phyloP scores from a whole-genome alignment of 1,140 invertebrate genomes.

The Drosophila quadrilineata region DNA sequence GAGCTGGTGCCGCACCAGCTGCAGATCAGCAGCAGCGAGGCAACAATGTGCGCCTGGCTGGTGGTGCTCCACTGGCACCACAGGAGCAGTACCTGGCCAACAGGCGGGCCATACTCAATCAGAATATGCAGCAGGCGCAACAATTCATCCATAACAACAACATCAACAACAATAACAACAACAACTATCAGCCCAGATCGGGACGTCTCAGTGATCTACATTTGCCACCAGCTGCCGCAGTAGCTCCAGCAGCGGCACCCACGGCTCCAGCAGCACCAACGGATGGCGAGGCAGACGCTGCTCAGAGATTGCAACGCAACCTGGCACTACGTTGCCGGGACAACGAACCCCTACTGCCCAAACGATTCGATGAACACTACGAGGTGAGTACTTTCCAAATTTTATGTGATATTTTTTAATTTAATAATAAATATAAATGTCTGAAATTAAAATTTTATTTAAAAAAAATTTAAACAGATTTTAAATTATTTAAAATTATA shows the following conservation, averaged over 20 bases:
- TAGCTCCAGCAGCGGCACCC: constrained; percentile 17
- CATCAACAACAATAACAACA: constrained; percentile 62
- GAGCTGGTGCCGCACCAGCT: constrained; percentile 29
- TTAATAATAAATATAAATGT: too few species aligned
- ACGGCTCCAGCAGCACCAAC: constrained; percentile 26
- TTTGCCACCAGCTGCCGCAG: constrained; percentile 35
- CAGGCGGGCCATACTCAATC: constrained; percentile 68
- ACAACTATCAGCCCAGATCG: constrained; percentile 66
- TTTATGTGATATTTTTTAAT: too few species aligned
- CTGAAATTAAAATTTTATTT: too few species aligned
- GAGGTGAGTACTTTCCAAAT: constrained; percentile 47
- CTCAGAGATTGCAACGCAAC: constrained; percentile 72
- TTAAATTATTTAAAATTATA: too few species aligned
- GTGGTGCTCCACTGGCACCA: constrained; percentile 24
- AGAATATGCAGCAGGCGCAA: constrained; percentile 65
- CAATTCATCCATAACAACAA: constrained; percentile 70
- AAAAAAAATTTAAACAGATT: too few species aligned
- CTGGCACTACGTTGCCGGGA: constrained; percentile 73
- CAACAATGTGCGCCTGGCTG: constrained; percentile 39
- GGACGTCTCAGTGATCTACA: constrained; percentile 68
- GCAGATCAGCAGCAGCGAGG: constrained; percentile 28
- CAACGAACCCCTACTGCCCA: constrained; percentile 72
- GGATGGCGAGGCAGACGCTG: constrained; percentile 69
- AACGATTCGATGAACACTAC: constrained; percentile 75
- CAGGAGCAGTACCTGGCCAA: constrained; percentile 74